A percentile compares a stretch with the other conserved stretches of the same genome.
Conservation (phyloP, 2,797 vertebrate species). For the Apodemus agrarius region DNA sequence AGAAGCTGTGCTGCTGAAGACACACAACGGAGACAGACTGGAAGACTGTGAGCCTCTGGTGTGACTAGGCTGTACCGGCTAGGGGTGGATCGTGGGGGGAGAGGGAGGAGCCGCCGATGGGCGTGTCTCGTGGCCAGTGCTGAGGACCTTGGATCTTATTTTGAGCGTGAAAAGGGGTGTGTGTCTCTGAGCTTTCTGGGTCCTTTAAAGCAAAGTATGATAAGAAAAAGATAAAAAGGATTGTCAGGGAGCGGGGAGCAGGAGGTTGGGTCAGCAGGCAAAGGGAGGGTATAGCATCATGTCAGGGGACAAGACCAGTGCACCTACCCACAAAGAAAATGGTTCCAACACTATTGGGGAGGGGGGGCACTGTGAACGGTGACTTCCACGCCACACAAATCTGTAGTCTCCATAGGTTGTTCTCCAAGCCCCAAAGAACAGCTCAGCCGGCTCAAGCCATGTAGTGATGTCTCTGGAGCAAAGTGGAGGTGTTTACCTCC, state of each 20-base stretch:
- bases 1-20: neutral
- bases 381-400: rapidly evolving
- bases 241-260: too few relatives aligned
- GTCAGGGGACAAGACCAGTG: neutral
- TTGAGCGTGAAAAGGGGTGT: neutral
- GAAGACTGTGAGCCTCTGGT: neutral
- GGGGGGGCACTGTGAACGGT: too few relatives aligned
- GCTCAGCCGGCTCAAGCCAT: neutral
- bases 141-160: neutral
- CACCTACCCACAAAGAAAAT: neutral
- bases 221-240: too few relatives aligned
- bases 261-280: neutral
- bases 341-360: rapidly evolving
- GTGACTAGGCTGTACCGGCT: neutral
- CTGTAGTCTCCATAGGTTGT: neutral
- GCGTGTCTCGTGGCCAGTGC: rapidly evolving
- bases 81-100: neutral
- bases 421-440: neutral
- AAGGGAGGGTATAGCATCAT: rapidly evolving
- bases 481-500: neutral
- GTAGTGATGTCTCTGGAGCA: neutral
- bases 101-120: neutral
- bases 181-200: neutral
- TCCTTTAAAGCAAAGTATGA: neutral
- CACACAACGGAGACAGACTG: neutral